These are phyloP conservation scores for Invenusta paracnida DNA, from an alignment of 2,888 invertebrate species.

Conservation along the genomic window DNA sequence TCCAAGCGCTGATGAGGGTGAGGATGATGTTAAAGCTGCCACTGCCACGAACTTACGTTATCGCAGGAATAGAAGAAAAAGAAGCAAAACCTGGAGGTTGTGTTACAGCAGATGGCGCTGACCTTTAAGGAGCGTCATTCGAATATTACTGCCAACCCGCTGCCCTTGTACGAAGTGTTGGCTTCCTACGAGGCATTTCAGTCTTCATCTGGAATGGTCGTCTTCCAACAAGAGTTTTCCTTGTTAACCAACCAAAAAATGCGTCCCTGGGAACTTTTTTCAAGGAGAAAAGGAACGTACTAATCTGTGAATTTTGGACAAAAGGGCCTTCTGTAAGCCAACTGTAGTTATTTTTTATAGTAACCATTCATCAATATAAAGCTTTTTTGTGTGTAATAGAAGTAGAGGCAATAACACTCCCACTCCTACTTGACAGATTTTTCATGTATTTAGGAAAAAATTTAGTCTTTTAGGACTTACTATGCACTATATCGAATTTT, in stretches of 20 bases:
- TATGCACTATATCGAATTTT: too few relatives aligned
- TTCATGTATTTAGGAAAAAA: too few relatives aligned
- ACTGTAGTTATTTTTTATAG: too few relatives aligned
- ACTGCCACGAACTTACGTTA: not conserved
- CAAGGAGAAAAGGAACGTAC: too few relatives aligned
- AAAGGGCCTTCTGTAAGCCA: too few relatives aligned
- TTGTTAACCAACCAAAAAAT: not conserved
- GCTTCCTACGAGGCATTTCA: not conserved
- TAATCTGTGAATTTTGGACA: too few relatives aligned
- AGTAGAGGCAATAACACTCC: too few relatives aligned
- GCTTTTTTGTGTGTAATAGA: too few relatives aligned
- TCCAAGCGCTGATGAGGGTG: not conserved
- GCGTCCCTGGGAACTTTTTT: too few relatives aligned
- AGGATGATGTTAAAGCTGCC: not conserved
- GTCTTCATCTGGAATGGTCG: not conserved
- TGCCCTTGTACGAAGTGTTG: not conserved
- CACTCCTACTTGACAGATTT: too few relatives aligned
- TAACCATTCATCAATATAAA: too few relatives aligned
- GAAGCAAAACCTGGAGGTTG: not conserved
- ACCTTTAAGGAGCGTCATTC: not conserved
- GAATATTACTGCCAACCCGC: not conserved
- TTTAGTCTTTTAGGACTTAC: too few relatives aligned
- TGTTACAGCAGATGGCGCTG: not conserved
- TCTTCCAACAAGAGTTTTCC: not conserved
- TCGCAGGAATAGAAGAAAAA: not conserved